Percentiles rank a stretch among this genome's conserved stretches.
Conservation (phyloP, 1,140 invertebrate genomes). For the Littorina saxatilis region DNA sequence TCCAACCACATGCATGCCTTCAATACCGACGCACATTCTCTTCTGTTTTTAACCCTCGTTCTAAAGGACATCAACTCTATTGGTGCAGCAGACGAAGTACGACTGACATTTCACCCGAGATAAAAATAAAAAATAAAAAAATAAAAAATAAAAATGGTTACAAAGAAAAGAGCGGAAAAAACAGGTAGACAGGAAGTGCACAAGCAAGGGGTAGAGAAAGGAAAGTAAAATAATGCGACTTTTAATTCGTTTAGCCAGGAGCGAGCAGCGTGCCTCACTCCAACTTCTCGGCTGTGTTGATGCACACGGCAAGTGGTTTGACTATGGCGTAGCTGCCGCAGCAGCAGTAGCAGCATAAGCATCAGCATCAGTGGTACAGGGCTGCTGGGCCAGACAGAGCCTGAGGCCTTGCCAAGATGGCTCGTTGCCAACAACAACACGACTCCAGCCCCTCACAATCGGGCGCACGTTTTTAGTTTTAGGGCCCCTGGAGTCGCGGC, state of each 20-base stretch:
- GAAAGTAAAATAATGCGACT: neutral
- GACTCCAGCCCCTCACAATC: neutral
- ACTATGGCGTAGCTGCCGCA: neutral
- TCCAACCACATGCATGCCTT: too few species aligned
- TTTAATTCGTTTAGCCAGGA: neutral
- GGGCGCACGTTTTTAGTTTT: neutral
- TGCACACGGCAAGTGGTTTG: conserved; percentile 22
- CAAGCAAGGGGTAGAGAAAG: neutral
- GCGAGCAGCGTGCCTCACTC: too few species aligned
- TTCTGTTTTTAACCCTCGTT: too few species aligned
- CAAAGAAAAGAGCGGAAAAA: neutral
- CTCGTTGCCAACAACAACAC: conserved; percentile 25
- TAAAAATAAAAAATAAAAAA: neutral
- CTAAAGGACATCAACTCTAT: neutral
- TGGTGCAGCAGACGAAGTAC: too few species aligned
- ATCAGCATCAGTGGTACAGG: neutral
- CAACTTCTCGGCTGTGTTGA: neutral
- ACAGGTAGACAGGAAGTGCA: neutral
- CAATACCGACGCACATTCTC: too few species aligned
- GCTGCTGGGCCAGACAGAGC: neutral
- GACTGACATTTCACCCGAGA: too few species aligned
- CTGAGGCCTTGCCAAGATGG: conserved; percentile 2
- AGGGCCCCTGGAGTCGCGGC: too few species aligned
- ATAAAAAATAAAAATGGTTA: neutral
- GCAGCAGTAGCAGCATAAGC: neutral